phyloP scores from a whole-genome alignment of 2,888 invertebrate species.

The Unio pictorum region DNA sequence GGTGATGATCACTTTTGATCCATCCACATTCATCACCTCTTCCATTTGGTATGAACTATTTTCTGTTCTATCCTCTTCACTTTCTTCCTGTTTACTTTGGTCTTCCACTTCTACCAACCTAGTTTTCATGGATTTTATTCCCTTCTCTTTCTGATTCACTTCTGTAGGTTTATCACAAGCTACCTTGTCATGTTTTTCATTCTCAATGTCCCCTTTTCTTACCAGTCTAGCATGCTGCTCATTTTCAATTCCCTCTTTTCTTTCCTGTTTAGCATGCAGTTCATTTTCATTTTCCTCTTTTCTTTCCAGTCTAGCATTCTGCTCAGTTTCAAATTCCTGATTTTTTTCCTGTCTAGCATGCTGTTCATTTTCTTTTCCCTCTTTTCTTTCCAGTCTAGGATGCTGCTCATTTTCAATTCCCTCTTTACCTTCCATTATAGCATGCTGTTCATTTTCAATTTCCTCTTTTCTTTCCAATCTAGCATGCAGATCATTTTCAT shows the following conservation, averaged over 20 bases:
- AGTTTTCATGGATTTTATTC: conserved; percentile 7
- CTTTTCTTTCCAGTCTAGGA: neutral
- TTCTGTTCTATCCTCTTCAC: conserved; percentile 10
- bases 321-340: neutral
- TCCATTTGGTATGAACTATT: conserved; percentile 15
- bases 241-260: neutral
- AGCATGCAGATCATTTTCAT: neutral
- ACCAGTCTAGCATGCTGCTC: neutral
- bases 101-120: neutral
- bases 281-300: neutral
- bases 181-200: neutral
- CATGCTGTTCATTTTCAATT: neutral
- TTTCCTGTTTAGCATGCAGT: neutral
- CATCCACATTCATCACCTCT: conserved; percentile 40
- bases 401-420: neutral
- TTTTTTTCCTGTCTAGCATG: neutral
- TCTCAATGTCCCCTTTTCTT: neutral
- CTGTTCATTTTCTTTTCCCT: neutral
- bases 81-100: conserved; percentile 16
- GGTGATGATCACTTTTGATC: conserved; percentile 36
- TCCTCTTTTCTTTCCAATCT: neutral
- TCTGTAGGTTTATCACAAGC: neutral
- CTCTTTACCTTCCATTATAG: neutral
- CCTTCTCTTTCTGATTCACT: neutral
- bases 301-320: neutral